phyloP scores from a whole-genome alignment of 1,140 invertebrate species.

The Drosophila pseudoananassae region DNA sequence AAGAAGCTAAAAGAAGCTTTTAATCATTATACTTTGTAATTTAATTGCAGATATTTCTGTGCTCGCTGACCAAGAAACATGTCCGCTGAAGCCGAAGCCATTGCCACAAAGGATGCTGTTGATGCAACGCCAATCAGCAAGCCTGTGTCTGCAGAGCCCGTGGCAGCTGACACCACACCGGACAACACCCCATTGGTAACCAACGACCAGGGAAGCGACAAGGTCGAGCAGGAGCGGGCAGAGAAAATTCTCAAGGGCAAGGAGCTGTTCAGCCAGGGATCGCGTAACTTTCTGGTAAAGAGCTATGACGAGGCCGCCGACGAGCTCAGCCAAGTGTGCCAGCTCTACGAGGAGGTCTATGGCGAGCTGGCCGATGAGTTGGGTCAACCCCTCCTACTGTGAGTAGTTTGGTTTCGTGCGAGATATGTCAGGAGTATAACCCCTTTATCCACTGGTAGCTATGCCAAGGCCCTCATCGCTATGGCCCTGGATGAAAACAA shows the following conservation, averaged over 20 bases:
- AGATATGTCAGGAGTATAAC: neutral
- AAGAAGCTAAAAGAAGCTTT: neutral
- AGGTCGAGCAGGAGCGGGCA: slow-evolving; percentile 53
- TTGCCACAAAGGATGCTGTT: slow-evolving; percentile 53
- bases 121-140: slow-evolving; percentile 55
- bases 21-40: neutral
- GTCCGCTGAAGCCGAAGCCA: slow-evolving; percentile 78
- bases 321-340: slow-evolving; percentile 89
- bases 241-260: slow-evolving; percentile 77
- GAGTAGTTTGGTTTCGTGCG: slow-evolving; percentile 31
- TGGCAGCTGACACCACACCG: slow-evolving; percentile 65
- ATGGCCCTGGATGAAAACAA: slow-evolving; percentile 89
- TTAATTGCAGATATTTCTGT: neutral
- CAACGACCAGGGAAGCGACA: slow-evolving; percentile 27
- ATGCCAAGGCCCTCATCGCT: slow-evolving; percentile 88
- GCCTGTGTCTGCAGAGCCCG: slow-evolving; percentile 39
- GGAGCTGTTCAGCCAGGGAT: slow-evolving; percentile 87
- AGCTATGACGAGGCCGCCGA: slow-evolving; percentile 89
- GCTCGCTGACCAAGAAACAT: slow-evolving; percentile 34
- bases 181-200: slow-evolving; percentile 32
- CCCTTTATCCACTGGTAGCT: slow-evolving; percentile 39
- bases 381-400: slow-evolving; percentile 90
- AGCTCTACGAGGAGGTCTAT: slow-evolving; percentile 87
- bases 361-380: slow-evolving; percentile 90
- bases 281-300: slow-evolving; percentile 89